Evolutionary conservation across 2,797 vertebrate species (phyloP), one percentile per base, ranked within the genome.

Genomic region (Vultur gryphus): DNA sequence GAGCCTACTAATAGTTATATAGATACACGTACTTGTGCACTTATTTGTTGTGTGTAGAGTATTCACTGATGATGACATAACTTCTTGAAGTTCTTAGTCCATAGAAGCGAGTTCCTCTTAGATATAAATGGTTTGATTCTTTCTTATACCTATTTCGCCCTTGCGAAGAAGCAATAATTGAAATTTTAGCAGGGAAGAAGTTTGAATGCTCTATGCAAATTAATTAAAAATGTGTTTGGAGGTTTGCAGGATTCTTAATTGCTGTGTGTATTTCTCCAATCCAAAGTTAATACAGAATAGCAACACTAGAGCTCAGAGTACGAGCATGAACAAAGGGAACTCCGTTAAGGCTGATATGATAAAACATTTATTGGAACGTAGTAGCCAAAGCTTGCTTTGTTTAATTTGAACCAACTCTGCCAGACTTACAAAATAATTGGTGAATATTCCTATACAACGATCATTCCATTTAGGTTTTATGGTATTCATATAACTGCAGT

Each of bases 361-460:
- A 73, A 72, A 49, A 28, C 3, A 16, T 21, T 12, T 51, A 8
- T 41, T 64, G 15, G 19, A 92, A 55, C 6, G 14, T 7, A 54
- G 29, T 26, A 51, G n/a, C 6, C 62, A 81, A 84, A 54, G 28
- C 33, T 65, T 87, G 3, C 23, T 81, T 78, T 73, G 10, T 35
- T 77, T 84, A 20, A n/a, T 66, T 85, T 79, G 33, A 82, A 49
- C 16, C 37, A 67, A 1, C 20, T 73, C 44, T 66, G 14, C 7
- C 41, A 62, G 33, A 52, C 5, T 57, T 72, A 20, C 16, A 15
- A 82, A 69, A 80, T 54, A 52, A 23, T 13, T 43, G 46, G 10
- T 76, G n/a, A 70, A 24, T 49, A 37, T n/a, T 84, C 4, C 10
- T 69, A 1, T 16, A 10, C 7, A 51, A 41, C 0, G 0, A 15